A percentile compares a stretch with the other conserved stretches of the same genome.
phyloP scores from a whole-genome alignment of 1,140 invertebrate genomes.

The Ceratoteleas bidentatus region DNA sequence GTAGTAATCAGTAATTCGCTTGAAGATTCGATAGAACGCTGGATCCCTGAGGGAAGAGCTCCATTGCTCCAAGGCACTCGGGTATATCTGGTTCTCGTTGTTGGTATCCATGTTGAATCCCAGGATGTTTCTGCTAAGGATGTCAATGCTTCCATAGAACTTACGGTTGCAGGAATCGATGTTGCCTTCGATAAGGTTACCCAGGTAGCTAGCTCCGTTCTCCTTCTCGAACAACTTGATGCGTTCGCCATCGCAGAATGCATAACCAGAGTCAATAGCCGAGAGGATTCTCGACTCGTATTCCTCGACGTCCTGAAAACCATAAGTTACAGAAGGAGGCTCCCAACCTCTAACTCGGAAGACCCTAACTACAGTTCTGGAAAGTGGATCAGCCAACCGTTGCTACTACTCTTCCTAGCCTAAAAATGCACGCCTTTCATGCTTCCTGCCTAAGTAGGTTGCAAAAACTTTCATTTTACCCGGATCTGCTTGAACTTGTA shows the following conservation, averaged over 20 bases:
- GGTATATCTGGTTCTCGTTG: no score
- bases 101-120: no score
- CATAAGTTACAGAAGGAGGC: no score
- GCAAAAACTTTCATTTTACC: conserved; percentile 36
- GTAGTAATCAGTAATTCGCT: no score
- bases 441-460: background rate
- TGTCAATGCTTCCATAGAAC: conserved; percentile 80
- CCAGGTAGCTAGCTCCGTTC: conserved; percentile 78
- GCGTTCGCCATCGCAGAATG: conserved; percentile 70
- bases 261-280: conserved; percentile 80
- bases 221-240: conserved; percentile 69
- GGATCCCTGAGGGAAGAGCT: no score
- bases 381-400: no score
- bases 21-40: no score
- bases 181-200: conserved; percentile 81
- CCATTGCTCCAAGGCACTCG: no score
- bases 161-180: conserved; percentile 80
- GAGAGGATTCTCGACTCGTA: conserved; percentile 78
- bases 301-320: conserved; percentile 69
- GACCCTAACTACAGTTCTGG: background rate
- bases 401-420: background rate
- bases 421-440: background rate
- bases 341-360: no score
- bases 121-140: no score
- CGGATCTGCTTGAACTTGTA: conserved; percentile 68